These are phyloP conservation scores for Stomatorhinus ivindoensis DNA, from an alignment of 2,113 vertebrate species.

Conservation along the genomic window DNA sequence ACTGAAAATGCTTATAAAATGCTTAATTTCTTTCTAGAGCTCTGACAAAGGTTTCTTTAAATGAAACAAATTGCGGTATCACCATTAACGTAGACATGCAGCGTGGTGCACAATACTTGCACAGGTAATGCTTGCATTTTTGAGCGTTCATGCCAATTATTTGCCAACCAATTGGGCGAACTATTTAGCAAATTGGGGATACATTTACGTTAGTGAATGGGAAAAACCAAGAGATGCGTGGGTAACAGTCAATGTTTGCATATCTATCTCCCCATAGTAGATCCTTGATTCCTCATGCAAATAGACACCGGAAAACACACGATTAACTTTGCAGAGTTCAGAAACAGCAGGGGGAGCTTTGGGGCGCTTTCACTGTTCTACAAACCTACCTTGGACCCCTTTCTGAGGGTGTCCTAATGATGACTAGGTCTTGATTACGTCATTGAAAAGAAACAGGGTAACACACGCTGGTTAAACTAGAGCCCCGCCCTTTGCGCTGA, in stretches of 20 bases:
- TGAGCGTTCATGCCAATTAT: not conserved
- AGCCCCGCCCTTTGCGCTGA: constrained; percentile 16
- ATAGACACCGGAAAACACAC: not conserved
- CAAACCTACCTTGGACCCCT: not conserved
- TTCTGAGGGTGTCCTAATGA: not conserved
- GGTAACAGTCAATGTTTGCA: not conserved
- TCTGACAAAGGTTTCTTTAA: not conserved
- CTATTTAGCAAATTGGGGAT: not conserved
- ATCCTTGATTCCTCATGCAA: not conserved
- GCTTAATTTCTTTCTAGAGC: not conserved
- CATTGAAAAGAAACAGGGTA: not conserved
- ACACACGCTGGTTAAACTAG: constrained; percentile 11
- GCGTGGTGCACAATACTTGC: not conserved
- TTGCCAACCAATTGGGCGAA: not conserved
- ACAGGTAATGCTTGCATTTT: not conserved
- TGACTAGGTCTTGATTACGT: not conserved
- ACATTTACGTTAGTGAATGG: not conserved
- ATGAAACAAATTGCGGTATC: not conserved
- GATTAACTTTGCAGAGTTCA: not conserved
- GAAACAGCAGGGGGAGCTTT: constrained; percentile 7
- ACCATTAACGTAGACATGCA: not conserved
- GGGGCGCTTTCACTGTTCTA: not conserved
- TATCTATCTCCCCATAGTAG: not conserved
- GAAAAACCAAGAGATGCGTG: not conserved
- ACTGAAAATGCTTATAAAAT: not conserved